Conservation (phyloP, 2,797 vertebrate genomes). For the Amphiprion clarkii region DNA sequence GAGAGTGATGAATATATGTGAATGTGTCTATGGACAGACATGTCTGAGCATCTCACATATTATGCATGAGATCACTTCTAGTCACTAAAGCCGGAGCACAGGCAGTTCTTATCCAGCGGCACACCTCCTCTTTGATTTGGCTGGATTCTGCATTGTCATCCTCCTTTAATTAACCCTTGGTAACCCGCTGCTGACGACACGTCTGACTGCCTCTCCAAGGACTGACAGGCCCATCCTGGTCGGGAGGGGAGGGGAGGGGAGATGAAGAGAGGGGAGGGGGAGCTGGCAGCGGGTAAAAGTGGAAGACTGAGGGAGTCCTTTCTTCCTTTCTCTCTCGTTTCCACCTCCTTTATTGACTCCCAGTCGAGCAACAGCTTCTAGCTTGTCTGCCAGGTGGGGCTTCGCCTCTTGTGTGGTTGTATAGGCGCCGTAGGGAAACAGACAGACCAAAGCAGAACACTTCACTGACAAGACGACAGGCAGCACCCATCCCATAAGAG, state of each 20-base stretch:
- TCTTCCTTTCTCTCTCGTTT: slow-evolving; percentile 56
- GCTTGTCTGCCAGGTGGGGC: slow-evolving; percentile 49
- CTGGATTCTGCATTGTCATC: slow-evolving; percentile 65
- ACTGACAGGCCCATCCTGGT: slow-evolving; percentile 58
- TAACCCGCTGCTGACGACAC: slow-evolving; percentile 51
- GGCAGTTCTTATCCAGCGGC: slow-evolving; percentile 23
- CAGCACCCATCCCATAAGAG: slow-evolving; percentile 41
- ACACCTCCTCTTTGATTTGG: slow-evolving; percentile 44
- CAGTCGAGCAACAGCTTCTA: slow-evolving; percentile 44
- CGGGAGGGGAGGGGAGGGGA: slow-evolving; percentile 11
- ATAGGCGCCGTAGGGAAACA: slow-evolving; percentile 21
- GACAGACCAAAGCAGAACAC: slow-evolving; percentile 22
- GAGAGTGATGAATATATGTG: slow-evolving; percentile 51
- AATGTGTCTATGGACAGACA: slow-evolving; percentile 45
- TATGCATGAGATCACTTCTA: slow-evolving; percentile 71
- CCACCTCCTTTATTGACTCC: slow-evolving; percentile 63
- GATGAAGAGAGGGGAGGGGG: slow-evolving; percentile 39
- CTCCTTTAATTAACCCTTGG: slow-evolving; percentile 71
- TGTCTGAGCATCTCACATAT: slow-evolving; percentile 56
- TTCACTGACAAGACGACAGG: slow-evolving; percentile 22
- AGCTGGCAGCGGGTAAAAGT: slow-evolving; percentile 63
- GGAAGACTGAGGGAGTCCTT: slow-evolving; percentile 68
- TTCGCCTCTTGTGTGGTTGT: slow-evolving; percentile 39
- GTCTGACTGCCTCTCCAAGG: slow-evolving; percentile 64
- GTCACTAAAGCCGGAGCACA: slow-evolving; percentile 36